Evolutionary conservation across 2,888 invertebrate genomes (phyloP), one percentile per base, ranked within the genome.

Genomic region (Pollenia angustigena): DNA sequence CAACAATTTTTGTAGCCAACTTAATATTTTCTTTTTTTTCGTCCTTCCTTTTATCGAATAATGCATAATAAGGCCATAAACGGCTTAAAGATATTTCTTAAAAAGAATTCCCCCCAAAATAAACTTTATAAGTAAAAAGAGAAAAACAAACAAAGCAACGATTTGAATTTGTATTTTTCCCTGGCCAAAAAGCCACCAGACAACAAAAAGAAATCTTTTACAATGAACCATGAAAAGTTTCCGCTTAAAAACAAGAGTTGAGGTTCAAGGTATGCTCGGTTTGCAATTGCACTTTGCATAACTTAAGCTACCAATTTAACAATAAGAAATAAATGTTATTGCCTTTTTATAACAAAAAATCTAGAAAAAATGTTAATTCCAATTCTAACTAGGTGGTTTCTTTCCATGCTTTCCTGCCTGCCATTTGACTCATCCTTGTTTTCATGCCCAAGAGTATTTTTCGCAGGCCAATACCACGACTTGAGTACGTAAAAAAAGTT

Each of bases 201-300:
- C 18, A 14, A 62, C 74, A 1, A 58, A 16, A 12, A 16, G 9
- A 74, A 48, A 58, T 23, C 66, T 40, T 58, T 48, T 66, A 44
- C 72, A 79, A 83, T 32, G 50, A 79, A 58, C 78, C 64, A 58
- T 78, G 72, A 79, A 84, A 68, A 12, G 18, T 60, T 60, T 64
- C 44, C 50, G 42, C 62, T 66, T n/a, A 18, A 16, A 32, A 32
- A 32, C 32, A 32, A 66, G 23, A 58, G 64, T 58, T 58, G 50
- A 54, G 52, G 68, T 80, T 58, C 46, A 52, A 69, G 68, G 58
- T 74, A 84, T 79, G 44, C 52, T 46, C 64, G 58, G 44, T 64
- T 52, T 42, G 74, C 86, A 75, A 86, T 80, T 87, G 87, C 78
- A 84, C 81, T 87, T 87, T 87, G 87, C 87, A 87, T 87, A 87